A percentile compares a stretch with the other conserved stretches of the same genome.
These are phyloP conservation scores for Papilio machaon DNA, from an alignment of 1,140 invertebrate species.

Conservation along the genomic window DNA sequence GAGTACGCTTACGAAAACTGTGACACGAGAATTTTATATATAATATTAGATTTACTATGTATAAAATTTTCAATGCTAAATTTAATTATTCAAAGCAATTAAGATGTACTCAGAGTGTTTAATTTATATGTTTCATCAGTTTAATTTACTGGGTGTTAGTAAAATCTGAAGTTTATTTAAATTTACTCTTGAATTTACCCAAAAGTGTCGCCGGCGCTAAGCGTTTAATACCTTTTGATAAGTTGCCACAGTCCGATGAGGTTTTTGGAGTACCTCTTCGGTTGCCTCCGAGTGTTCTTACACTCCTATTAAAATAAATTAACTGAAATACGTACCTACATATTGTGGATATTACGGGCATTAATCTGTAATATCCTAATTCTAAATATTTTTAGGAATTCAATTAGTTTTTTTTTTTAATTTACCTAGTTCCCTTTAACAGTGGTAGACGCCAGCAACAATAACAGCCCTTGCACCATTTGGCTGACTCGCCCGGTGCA, in stretches of 20 bases:
- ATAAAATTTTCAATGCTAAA: background rate
- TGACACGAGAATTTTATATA: too few relatives aligned
- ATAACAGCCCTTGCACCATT: too few relatives aligned
- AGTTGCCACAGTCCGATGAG: slow-evolving; percentile 21
- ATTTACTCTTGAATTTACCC: slow-evolving; percentile 21
- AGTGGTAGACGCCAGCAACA: too few relatives aligned
- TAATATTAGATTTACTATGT: background rate
- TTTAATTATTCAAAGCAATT: slow-evolving; percentile 13
- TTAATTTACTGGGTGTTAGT: slow-evolving; percentile 20
- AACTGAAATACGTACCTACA: background rate
- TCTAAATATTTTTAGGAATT: too few relatives aligned
- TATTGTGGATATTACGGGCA: too few relatives aligned
- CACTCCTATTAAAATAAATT: slow-evolving; percentile 8
- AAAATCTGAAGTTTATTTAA: slow-evolving; percentile 22
- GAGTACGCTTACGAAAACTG: too few relatives aligned
- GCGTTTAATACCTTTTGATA: slow-evolving; percentile 12
- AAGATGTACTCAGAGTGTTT: background rate
- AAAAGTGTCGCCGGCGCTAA: slow-evolving; percentile 8
- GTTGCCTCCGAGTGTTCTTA: background rate
- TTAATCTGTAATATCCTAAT: background rate
- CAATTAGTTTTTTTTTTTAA: too few relatives aligned
- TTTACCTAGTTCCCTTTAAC: too few relatives aligned
- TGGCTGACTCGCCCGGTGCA: too few relatives aligned
- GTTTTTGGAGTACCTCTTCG: background rate
- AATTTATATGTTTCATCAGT: slow-evolving; percentile 14